Evolutionary conservation across 2,797 vertebrate species (phyloP).

Genomic region (Lindbergichthys nudifrons): DNA sequence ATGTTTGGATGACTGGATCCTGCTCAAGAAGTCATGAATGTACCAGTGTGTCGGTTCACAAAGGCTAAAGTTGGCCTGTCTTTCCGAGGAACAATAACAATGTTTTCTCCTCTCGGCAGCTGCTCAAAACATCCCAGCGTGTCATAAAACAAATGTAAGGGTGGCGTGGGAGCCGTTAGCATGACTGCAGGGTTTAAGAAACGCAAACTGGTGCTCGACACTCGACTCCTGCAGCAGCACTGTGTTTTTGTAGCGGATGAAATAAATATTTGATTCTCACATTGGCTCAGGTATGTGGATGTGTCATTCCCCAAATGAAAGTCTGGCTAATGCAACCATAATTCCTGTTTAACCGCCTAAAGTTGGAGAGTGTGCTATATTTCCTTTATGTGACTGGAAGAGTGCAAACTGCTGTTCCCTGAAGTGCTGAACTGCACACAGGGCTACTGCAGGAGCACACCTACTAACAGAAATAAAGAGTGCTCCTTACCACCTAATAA

Average conservation of each 20-base stretch:
- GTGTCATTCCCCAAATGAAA: background rate
- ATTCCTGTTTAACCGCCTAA: constrained; percentile 6
- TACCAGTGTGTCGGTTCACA: constrained; percentile 4
- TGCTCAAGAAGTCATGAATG: constrained; percentile 31
- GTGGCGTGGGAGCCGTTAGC: constrained; percentile 19
- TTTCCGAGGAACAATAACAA: constrained; percentile 24
- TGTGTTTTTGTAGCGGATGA: background rate
- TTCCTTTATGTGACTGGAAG: constrained; percentile 35
- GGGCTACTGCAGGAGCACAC: constrained; percentile 16
- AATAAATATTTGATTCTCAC: constrained; percentile 6
- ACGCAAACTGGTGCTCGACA: background rate
- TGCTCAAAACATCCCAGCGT: constrained; percentile 24
- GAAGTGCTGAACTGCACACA: constrained; percentile 36
- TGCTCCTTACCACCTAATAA: constrained; percentile 16
- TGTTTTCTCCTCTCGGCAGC: constrained; percentile 29
- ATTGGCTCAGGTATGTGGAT: constrained; percentile 11
- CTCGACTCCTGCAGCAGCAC: background rate
- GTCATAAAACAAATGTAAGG: constrained; percentile 10
- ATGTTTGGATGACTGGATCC: constrained; percentile 23
- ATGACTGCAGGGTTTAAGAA: background rate
- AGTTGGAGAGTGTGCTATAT: background rate
- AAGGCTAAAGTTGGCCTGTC: constrained; percentile 8
- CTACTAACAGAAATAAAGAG: constrained; percentile 21
- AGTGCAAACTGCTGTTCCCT: constrained; percentile 24
- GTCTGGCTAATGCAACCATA: constrained; percentile 2